Evolutionary conservation across 1,140 invertebrate genomes (phyloP), one percentile per base, ranked within the genome.

Genomic region (Drosophila sulfurigaster): DNA sequence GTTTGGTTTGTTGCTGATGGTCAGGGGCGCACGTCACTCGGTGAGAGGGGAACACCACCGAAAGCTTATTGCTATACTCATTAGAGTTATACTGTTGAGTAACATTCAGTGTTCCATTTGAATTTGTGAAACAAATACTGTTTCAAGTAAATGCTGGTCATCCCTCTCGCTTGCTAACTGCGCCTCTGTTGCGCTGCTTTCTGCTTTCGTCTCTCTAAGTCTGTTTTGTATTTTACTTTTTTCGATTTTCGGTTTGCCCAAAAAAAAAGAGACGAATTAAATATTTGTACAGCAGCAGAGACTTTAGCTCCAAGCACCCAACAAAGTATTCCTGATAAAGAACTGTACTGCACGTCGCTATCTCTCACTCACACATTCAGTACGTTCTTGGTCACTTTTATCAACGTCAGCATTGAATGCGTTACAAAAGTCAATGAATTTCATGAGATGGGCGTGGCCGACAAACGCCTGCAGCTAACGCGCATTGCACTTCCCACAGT

Each of bases 261-360:
- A 59, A 67, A 32, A 32, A 8, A 32, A 32, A 32, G 30, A 38
- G 35, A 38, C 35, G 35, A 38, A 80, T 82, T 71, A 63, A 88
- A 83, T 83, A 83, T 87, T 88, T 89, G 78, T 70, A 89, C 85
- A 88, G 85, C 83, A 80, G 81, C 74, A 62, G 59, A 70, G 59
- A 70, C 48, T 54, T 38, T 38, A 38, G 35, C 35, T 38, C 35
- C 58, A 49, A 60, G 64, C 49, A 66, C 3, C 25, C 11, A 28
- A 58, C 69, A 74, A 69, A 85, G 46, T 54, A 79, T 80, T 68
- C 62, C 48, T 88, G 83, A 88, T 88, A 88, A 87, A 82, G 68
- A 87, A 86, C 71, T 86, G 67, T 81, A 75, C 67, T 46, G 49
- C 49, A 32, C n/a, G 5, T 20, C 16, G 65, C 46, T 63, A 43